Conservation (phyloP, 2,888 invertebrate genomes). For the Volucella bombylans region DNA sequence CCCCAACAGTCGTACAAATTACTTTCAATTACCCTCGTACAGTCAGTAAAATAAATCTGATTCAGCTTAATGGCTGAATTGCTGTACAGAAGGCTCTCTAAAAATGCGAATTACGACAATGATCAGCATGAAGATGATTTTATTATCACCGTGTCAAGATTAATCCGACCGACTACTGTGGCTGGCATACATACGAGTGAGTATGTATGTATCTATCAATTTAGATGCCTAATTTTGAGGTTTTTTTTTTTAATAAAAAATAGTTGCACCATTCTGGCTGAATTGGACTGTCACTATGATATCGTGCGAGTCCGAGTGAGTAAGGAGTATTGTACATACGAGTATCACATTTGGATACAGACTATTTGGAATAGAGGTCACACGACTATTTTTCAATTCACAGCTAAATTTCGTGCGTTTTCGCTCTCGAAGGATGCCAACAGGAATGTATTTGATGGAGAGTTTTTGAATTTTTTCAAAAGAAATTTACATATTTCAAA, state of each 20-base stretch:
- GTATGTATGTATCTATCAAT: conserved; percentile 25
- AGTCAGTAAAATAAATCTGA: neutral
- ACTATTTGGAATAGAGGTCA: conserved; percentile 68
- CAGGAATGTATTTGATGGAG: neutral
- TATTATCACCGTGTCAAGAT: conserved; percentile 44
- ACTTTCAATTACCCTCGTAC: conserved; percentile 23
- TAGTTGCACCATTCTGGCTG: neutral
- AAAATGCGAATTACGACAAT: conserved; percentile 15
- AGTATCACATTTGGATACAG: conserved; percentile 48
- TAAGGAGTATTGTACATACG: too few species aligned
- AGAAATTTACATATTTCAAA: too few species aligned
- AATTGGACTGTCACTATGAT: too few species aligned
- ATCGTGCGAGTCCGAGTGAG: too few species aligned
- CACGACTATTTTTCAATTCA: conserved; percentile 70
- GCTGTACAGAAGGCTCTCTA: conserved; percentile 17
- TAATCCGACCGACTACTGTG: conserved; percentile 32
- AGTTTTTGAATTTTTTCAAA: neutral
- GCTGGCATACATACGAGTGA: too few species aligned
- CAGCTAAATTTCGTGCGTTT: conserved; percentile 37
- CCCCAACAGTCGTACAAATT: conserved; percentile 20
- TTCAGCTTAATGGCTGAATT: conserved; percentile 24
- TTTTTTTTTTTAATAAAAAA: neutral
- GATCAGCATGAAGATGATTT: conserved; percentile 37
- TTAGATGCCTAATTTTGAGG: conserved; percentile 33
- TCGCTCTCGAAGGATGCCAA: neutral